Evolutionary conservation across 2,888 invertebrate genomes (phyloP).

Genomic region (Caenorhabditis angaria): DNA sequence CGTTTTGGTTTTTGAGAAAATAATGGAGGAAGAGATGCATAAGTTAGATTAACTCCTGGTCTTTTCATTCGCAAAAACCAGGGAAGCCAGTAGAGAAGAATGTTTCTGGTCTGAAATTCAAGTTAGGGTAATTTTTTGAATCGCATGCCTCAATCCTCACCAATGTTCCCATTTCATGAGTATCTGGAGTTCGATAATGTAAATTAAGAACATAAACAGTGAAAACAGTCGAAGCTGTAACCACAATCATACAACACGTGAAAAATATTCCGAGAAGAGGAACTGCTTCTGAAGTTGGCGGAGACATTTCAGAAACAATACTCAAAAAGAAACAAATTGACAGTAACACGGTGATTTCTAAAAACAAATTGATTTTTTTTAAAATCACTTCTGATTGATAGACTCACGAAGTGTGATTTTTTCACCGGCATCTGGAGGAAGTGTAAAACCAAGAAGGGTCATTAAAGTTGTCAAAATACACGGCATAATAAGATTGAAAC

Average conservation of each 20-base stretch:
- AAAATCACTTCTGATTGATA: neutral
- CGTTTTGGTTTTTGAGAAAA: constrained; percentile 65
- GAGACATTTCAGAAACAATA: constrained; percentile 96
- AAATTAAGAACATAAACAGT: constrained; percentile 72
- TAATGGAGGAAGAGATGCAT: constrained; percentile 64
- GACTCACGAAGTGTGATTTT: constrained; percentile 91
- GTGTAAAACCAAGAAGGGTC: constrained; percentile 95
- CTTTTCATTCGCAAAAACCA: constrained; percentile 71
- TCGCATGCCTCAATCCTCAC: too few relatives aligned
- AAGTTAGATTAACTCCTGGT: constrained; percentile 65
- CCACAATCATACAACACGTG: constrained; percentile 72
- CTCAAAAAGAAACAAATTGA: constrained; percentile 97
- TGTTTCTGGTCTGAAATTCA: constrained; percentile 62
- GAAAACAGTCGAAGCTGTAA: constrained; percentile 72
- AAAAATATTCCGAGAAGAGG: constrained; percentile 84
- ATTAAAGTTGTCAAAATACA: constrained; percentile 92
- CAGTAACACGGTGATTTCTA: constrained; percentile 76
- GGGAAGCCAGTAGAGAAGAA: constrained; percentile 72
- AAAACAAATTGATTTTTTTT: constrained; percentile 11
- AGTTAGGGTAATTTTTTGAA: too few relatives aligned
- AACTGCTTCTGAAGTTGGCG: constrained; percentile 97
- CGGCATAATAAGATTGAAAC: constrained; percentile 71
- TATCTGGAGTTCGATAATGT: constrained; percentile 71
- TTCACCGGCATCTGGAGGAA: constrained; percentile 98
- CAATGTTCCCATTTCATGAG: constrained; percentile 71